Conservation (phyloP, 2,113 vertebrate genomes). For the Eptatretus burgeri region DNA sequence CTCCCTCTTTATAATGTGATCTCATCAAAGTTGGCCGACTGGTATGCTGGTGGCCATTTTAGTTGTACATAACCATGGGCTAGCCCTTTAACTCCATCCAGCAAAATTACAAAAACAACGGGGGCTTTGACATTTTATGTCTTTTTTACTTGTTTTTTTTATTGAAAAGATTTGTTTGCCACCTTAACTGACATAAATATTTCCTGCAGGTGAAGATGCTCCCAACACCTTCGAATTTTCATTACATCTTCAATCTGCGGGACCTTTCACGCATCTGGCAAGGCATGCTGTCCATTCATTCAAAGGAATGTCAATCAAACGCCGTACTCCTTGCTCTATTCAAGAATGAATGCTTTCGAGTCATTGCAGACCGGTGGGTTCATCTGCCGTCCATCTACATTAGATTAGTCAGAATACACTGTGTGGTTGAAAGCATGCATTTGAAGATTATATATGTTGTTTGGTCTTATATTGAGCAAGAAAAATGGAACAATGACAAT, state of each 20-base stretch:
- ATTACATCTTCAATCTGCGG: constrained; percentile 46
- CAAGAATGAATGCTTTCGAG: constrained; percentile 31
- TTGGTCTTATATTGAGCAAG: too few relatives aligned
- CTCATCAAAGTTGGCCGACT: too few relatives aligned
- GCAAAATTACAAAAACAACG: too few relatives aligned
- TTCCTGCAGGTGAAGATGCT: constrained; percentile 24
- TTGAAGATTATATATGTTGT: too few relatives aligned
- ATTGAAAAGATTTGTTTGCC: background rate
- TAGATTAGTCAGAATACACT: too few relatives aligned
- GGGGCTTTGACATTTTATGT: too few relatives aligned
- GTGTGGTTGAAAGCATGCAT: too few relatives aligned
- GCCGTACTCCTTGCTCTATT: constrained; percentile 26
- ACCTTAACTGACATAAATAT: background rate
- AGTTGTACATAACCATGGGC: too few relatives aligned
- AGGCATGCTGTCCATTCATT: constrained; percentile 25
- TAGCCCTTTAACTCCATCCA: too few relatives aligned
- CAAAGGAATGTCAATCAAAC: constrained; percentile 23
- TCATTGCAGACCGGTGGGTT: constrained; percentile 37
- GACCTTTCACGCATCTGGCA: constrained; percentile 49
- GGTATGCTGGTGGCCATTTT: too few relatives aligned
- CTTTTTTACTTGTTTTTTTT: background rate
- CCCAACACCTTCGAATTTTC: constrained; percentile 43
- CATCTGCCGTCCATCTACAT: too few relatives aligned
- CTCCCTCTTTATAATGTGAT: background rate
- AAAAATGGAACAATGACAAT: too few relatives aligned